Evolutionary conservation across 1,140 invertebrate genomes (phyloP).

Genomic region (Latrodectus geometricus): DNA sequence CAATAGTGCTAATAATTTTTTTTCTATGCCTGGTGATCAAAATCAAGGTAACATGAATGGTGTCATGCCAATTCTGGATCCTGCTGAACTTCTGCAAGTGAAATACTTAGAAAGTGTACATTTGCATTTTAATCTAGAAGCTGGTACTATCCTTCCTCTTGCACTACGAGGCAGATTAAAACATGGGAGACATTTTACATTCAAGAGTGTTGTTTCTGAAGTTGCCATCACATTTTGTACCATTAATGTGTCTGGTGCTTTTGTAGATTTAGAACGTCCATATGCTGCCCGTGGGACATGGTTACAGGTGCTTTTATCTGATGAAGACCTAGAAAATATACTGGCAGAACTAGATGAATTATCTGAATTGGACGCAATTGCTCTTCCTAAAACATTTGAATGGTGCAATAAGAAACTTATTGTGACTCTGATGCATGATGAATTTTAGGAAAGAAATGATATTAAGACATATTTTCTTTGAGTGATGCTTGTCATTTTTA

Average conservation of each 20-base stretch:
- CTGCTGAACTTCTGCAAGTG: constrained; percentile 72
- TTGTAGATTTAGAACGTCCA: constrained; percentile 78
- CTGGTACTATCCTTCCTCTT: constrained; percentile 84
- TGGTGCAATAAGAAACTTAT: constrained; percentile 76
- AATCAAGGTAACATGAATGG: constrained; percentile 67
- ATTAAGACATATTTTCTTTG: background rate
- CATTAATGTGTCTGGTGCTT: constrained; percentile 79
- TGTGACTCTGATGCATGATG: constrained; percentile 76
- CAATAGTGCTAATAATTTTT: background rate
- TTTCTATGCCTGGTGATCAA: background rate
- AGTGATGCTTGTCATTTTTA: too few relatives aligned
- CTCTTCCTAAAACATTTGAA: constrained; percentile 76
- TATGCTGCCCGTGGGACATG: constrained; percentile 81
- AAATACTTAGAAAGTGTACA: constrained; percentile 80
- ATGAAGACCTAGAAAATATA: constrained; percentile 67
- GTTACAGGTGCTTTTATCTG: constrained; percentile 80
- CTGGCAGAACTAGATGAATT: constrained; percentile 32
- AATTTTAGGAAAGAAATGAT: constrained; percentile 45
- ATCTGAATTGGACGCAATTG: constrained; percentile 70
- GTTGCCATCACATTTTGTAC: constrained; percentile 84
- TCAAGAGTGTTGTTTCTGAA: constrained; percentile 81
- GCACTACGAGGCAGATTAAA: constrained; percentile 85
- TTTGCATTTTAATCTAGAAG: constrained; percentile 87
- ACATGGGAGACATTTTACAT: constrained; percentile 89
- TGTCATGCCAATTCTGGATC: constrained; percentile 69